Evolutionary conservation across 2,113 vertebrate genomes (phyloP).

Genomic region (Talpa occidentalis): DNA sequence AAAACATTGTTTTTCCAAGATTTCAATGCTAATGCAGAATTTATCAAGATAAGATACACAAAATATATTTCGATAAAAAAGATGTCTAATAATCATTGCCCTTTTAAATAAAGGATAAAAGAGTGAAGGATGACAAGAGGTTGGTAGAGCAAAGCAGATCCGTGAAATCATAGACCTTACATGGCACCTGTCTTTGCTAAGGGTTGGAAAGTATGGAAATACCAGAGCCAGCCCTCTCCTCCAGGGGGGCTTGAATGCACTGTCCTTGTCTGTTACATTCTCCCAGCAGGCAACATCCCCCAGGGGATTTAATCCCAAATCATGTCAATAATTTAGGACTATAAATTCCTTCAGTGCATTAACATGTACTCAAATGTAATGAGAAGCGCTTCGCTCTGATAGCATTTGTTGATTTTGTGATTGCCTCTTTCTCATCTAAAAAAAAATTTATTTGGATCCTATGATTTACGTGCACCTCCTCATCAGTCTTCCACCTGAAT

Average conservation of each 20-base stretch:
- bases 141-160: not conserved
- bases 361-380: not conserved
- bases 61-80: not conserved
- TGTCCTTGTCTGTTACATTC: not conserved
- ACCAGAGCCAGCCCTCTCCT: not conserved
- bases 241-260: not conserved
- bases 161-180: not conserved
- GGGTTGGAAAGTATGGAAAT: not conserved
- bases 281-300: rapidly evolving
- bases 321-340: not conserved
- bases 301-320: rapidly evolving
- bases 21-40: not conserved
- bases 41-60: not conserved
- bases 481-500: not conserved
- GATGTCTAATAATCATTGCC: too few species aligned
- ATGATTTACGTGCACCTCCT: not conserved
- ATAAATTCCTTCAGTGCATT: not conserved
- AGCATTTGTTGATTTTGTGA: not conserved
- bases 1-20: not conserved
- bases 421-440: not conserved
- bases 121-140: not conserved
- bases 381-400: not conserved
- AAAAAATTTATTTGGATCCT: not conserved
- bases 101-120: not conserved
- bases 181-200: not conserved